These are phyloP conservation scores for Rhombomys opimus DNA, from an alignment of 2,113 vertebrate species.

Conservation along the genomic window DNA sequence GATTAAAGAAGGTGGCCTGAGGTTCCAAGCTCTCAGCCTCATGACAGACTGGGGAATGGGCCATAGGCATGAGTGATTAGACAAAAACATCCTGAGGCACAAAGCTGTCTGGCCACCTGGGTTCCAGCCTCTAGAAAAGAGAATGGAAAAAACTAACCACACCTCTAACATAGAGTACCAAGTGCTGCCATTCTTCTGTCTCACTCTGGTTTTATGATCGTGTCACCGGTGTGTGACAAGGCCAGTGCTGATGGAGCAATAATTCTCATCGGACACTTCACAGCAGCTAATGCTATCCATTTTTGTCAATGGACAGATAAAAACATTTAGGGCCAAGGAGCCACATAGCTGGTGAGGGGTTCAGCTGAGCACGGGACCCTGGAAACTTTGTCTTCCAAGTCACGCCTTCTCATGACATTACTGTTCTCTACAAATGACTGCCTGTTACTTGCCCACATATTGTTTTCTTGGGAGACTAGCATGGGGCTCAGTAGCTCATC, in stretches of 20 bases:
- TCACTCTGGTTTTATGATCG: background rate
- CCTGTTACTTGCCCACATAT: background rate
- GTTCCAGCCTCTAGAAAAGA: background rate
- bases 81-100: background rate
- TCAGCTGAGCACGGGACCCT: background rate
- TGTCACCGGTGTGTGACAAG: background rate
- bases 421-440: background rate
- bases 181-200: background rate
- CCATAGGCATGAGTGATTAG: background rate
- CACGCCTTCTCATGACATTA: background rate
- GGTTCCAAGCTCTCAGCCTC: background rate
- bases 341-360: background rate
- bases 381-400: background rate
- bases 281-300: background rate
- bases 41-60: background rate
- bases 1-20: background rate
- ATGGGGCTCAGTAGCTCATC: fast-evolving
- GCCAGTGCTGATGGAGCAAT: background rate
- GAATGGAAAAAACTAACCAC: background rate
- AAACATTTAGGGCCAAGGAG: background rate
- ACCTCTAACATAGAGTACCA: fast-evolving
- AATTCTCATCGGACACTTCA: background rate
- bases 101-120: background rate
- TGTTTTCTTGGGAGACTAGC: background rate
- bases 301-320: background rate